Evolutionary conservation across 2,888 invertebrate genomes (phyloP).

Genomic region (Rhagonycha lutea): DNA sequence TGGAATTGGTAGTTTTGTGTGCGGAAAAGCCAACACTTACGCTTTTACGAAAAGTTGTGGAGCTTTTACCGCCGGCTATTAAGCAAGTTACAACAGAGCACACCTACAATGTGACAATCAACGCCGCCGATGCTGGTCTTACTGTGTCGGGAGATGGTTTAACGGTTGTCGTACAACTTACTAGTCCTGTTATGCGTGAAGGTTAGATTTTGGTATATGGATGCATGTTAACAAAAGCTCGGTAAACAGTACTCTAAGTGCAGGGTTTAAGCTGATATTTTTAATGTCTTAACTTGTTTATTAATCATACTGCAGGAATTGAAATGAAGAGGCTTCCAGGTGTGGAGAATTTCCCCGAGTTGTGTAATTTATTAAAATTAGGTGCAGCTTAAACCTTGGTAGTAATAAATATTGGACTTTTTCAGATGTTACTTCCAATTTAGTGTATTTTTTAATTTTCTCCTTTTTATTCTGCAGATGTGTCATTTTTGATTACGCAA

Average conservation of each 20-base stretch:
- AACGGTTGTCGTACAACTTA: conserved; percentile 84
- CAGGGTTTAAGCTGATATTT: conserved; percentile 52
- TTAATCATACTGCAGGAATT: not conserved
- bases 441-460: not conserved
- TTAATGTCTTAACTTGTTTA: not conserved
- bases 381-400: conserved; percentile 54
- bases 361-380: not conserved
- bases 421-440: conserved; percentile 23
- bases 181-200: conserved; percentile 92
- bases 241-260: conserved; percentile 50
- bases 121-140: conserved; percentile 84
- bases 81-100: conserved; percentile 72
- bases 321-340: not conserved
- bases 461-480: conserved; percentile 11
- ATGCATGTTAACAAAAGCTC: conserved; percentile 28
- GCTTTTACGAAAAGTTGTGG: conserved; percentile 84
- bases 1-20: conserved; percentile 92
- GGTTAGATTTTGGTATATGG: conserved; percentile 53
- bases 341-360: not conserved
- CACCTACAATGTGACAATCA: conserved; percentile 82
- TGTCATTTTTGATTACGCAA: not conserved
- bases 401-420: conserved; percentile 56
- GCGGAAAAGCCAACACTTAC: conserved; percentile 91
- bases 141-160: conserved; percentile 79
- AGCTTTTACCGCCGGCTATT: conserved; percentile 81